These are phyloP conservation scores for Fregetta grallaria DNA, from an alignment of 2,113 vertebrate genomes.

Conservation along the genomic window DNA sequence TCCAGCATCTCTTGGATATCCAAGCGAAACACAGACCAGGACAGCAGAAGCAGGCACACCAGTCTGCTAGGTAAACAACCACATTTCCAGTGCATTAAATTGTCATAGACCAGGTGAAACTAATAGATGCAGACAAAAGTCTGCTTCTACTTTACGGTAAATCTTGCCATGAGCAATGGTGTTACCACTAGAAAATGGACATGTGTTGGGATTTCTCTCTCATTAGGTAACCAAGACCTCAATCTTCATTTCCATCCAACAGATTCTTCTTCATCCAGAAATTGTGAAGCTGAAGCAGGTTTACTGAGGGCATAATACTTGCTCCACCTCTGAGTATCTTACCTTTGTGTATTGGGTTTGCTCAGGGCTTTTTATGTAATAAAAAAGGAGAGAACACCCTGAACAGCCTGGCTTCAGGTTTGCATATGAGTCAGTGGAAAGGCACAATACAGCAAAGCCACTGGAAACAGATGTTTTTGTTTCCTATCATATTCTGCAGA, in stretches of 20 bases:
- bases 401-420: not conserved
- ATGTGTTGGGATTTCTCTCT: not conserved
- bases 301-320: not conserved
- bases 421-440: not conserved
- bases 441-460: not conserved
- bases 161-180: not conserved
- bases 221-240: not conserved
- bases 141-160: not conserved
- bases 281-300: not conserved
- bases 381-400: not conserved
- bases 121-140: not conserved
- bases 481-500: not conserved
- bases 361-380: not conserved
- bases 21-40: not conserved
- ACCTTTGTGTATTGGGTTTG: not conserved
- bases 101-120: not conserved
- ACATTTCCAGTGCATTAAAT: not conserved
- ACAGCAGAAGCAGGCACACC: not conserved
- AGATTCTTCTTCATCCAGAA: not conserved
- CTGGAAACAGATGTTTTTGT: conserved; percentile 26
- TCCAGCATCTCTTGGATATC: not conserved
- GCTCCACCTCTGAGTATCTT: not conserved
- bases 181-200: not conserved
- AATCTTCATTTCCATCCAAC: not conserved
- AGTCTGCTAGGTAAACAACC: not conserved